Evolutionary conservation across 2,888 invertebrate genomes (phyloP).

Genomic region (Ditylenchus weischeri): DNA sequence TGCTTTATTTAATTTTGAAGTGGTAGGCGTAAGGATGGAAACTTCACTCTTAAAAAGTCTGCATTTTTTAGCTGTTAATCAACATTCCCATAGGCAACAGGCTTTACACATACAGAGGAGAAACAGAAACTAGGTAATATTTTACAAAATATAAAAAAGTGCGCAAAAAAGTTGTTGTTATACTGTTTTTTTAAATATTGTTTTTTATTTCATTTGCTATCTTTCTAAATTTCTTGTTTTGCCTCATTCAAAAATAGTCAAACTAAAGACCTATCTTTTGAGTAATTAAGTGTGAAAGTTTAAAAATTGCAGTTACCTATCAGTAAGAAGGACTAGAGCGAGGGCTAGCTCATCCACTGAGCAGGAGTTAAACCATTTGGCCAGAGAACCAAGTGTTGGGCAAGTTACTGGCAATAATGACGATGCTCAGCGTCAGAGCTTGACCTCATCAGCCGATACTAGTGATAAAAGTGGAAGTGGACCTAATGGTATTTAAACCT

Average conservation of each 20-base stretch:
- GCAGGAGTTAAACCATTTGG: neutral
- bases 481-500: no score
- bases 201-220: no score
- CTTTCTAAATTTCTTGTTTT: no score
- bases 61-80: slow-evolving; percentile 38
- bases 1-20: no score
- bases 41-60: no score
- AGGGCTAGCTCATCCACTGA: neutral
- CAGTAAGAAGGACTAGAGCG: slow-evolving; percentile 13
- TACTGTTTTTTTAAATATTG: no score
- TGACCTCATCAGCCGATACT: neutral
- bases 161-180: no score
- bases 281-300: no score
- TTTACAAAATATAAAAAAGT: no score
- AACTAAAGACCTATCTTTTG: neutral
- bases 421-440: slow-evolving; percentile 4
- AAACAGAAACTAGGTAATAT: slow-evolving; percentile 45
- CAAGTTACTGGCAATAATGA: neutral
- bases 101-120: slow-evolving; percentile 50
- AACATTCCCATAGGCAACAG: slow-evolving; percentile 57
- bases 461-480: neutral
- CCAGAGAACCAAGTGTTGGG: neutral
- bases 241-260: neutral
- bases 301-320: slow-evolving; percentile 11
- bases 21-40: no score